Evolutionary conservation across 2,888 invertebrate genomes (phyloP).

Genomic region (Drosophila affinis): DNA sequence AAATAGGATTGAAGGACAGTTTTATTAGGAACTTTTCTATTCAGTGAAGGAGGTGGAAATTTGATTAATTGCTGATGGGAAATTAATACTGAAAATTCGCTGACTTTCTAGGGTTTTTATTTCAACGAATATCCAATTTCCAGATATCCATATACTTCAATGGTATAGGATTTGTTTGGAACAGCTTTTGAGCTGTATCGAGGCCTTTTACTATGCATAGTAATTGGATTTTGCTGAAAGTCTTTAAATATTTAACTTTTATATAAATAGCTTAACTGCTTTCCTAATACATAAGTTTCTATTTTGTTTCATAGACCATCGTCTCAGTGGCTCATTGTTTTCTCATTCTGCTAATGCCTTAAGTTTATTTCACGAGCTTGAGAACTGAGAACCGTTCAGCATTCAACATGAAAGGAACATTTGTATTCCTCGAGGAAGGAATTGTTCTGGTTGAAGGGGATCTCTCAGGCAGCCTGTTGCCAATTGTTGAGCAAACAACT

Average conservation of each 20-base stretch:
- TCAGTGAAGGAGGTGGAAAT: background rate
- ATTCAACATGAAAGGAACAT: background rate
- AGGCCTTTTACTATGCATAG: too few relatives aligned
- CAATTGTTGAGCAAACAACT: constrained; percentile 66
- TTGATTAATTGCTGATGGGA: background rate
- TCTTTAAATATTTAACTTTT: background rate
- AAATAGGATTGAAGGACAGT: background rate
- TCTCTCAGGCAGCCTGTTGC: constrained; percentile 54
- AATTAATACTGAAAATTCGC: background rate
- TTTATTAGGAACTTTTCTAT: background rate
- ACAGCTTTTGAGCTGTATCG: too few relatives aligned
- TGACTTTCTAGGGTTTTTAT: background rate
- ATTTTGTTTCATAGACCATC: constrained; percentile 4
- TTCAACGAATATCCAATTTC: too few relatives aligned
- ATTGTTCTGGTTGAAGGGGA: constrained; percentile 19
- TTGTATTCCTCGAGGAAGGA: constrained; percentile 4
- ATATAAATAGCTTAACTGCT: background rate
- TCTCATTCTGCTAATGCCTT: constrained; percentile 1
- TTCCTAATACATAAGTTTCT: background rate
- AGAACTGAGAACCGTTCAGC: background rate
- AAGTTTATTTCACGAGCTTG: constrained; percentile 11
- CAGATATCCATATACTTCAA: too few relatives aligned
- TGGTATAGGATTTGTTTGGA: too few relatives aligned
- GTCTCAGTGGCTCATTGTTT: background rate
- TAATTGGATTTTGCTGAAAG: background rate